phyloP scores from a whole-genome alignment of 2,888 invertebrate genomes.

The Chalcosyrphus nemorum region DNA sequence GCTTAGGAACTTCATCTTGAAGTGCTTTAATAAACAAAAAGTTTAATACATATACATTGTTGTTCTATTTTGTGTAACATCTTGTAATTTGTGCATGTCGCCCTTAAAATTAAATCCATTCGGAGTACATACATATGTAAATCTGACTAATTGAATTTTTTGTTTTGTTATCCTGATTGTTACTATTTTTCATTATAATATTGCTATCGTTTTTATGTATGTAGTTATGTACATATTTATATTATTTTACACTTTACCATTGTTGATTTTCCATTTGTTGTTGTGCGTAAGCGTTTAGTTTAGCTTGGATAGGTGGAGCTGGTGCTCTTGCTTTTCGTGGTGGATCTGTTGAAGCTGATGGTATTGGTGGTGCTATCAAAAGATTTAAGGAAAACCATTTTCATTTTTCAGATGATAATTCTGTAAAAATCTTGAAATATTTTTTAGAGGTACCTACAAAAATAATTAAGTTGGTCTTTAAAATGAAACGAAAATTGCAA shows the following conservation, averaged over 20 bases:
- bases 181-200: conserved; percentile 41
- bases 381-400: conserved; percentile 14
- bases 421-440: too few species aligned
- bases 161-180: conserved; percentile 35
- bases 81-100: conserved; percentile 7
- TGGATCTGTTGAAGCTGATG: conserved; percentile 37
- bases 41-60: too few species aligned
- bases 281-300: conserved; percentile 66
- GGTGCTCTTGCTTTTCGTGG: conserved; percentile 62
- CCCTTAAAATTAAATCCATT: too few species aligned
- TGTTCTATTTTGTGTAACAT: conserved; percentile 9
- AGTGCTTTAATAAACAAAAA: conserved; percentile 13
- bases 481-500: too few species aligned
- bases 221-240: too few species aligned
- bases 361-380: conserved; percentile 41
- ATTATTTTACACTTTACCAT: conserved; percentile 45
- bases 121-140: too few species aligned
- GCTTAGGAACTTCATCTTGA: conserved; percentile 31
- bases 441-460: too few species aligned
- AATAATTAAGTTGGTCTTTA: too few species aligned
- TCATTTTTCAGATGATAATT: conserved; percentile 2
- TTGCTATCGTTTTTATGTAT: conserved; percentile 5
- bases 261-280: conserved; percentile 70
- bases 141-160: too few species aligned
- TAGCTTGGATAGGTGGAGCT: conserved; percentile 68